These are phyloP conservation scores for Clivina fossor DNA, from an alignment of 2,888 invertebrate genomes.

Conservation along the genomic window DNA sequence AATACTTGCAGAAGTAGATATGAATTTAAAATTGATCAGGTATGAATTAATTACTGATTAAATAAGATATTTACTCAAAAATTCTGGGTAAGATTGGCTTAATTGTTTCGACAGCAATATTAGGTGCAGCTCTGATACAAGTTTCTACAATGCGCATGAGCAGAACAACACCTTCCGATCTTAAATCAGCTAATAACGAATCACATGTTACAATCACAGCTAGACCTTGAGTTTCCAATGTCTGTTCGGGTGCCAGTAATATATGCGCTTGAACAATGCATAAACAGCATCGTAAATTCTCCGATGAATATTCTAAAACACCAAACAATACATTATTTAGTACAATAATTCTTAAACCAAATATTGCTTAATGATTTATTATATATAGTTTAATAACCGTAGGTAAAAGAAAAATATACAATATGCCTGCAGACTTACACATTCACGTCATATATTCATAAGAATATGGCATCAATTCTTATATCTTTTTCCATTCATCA, in stretches of 20 bases:
- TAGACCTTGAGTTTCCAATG: conserved; percentile 70
- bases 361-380: too few species aligned
- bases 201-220: conserved; percentile 70
- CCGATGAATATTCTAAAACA: conserved; percentile 74
- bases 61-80: conserved; percentile 57
- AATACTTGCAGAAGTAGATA: too few species aligned
- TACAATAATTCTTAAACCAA: too few species aligned
- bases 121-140: conserved; percentile 72
- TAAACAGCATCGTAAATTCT: conserved; percentile 76
- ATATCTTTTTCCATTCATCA: too few species aligned
- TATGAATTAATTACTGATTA: too few species aligned
- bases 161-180: conserved; percentile 70
- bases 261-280: conserved; percentile 83
- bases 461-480: conserved; percentile 29
- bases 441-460: neutral
- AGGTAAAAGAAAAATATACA: too few species aligned
- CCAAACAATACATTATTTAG: too few species aligned
- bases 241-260: conserved; percentile 75
- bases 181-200: conserved; percentile 76
- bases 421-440: too few species aligned
- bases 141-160: conserved; percentile 75
- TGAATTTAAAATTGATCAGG: too few species aligned
- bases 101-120: conserved; percentile 71
- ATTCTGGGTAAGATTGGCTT: conserved; percentile 64
- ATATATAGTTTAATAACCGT: too few species aligned